Evolutionary conservation across 2,113 vertebrate genomes (phyloP), one percentile per base, ranked within the genome.

Genomic region (Crotophaga sulcirostris): DNA sequence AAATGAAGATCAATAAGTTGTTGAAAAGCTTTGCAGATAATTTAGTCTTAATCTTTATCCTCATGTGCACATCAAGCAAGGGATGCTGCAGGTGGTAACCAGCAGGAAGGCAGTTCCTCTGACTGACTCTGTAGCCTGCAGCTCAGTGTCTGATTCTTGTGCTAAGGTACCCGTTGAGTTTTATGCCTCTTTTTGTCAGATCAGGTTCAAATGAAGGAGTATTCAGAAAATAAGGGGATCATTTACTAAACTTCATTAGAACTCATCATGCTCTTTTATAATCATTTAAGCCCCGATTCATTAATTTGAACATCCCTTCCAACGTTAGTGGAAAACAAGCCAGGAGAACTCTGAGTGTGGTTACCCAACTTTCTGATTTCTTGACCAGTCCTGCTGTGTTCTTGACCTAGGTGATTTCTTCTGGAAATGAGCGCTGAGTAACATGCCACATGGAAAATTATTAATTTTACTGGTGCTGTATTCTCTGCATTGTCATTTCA

Each of bases 121-220:
- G 17, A 7, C 21, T 0, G 0, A 14, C 58, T 42, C 51, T 1
- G 0, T 4, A 69, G 42, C 62, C 66, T 62, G 28, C 38, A 72
- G 49, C 20, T 54, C 54, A 0, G 0, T 62, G 58, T 51, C 70
- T 16, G 8, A 19, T n/a, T 19, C 38, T 60, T 26, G 49, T 87
- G 59, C 29, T 47, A 26, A 23, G 1, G 3, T 29, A 25, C 34
- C 44, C 34, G 45, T 40, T 3, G 20, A 68, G 34, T 51, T 82
- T 67, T 55, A 56, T 45, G 44, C 74, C 70, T 31, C 42, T 82
- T 85, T 86, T 49, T 17, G 59, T 36, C 80, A 73, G 63, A 16
- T 36, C 36, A 62, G 36, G 45, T 54, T 81, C 51, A 74, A 49
- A 63, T 23, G 59, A 77, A 86, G 55, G 49, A 72, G 11, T 19